Evolutionary conservation across 1,140 invertebrate species (phyloP).

Genomic region (Atta colombica): DNA sequence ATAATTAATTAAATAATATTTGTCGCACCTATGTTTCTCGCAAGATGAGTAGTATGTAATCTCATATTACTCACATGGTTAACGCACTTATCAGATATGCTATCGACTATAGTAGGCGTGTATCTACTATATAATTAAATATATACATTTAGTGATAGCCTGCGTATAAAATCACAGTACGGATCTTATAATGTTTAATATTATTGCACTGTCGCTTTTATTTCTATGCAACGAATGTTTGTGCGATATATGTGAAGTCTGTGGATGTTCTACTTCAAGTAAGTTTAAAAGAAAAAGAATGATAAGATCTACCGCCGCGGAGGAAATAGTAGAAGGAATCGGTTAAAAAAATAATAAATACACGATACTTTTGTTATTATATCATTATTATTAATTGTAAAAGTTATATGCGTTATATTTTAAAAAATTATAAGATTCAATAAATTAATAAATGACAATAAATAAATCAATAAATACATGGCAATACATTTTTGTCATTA

Average conservation of each 20-base stretch:
- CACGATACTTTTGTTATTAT: neutral
- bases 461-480: neutral
- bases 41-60: constrained; percentile 40
- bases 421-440: neutral
- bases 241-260: constrained; percentile 69
- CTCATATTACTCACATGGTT: constrained; percentile 22
- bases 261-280: constrained; percentile 63
- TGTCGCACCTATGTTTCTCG: neutral
- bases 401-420: neutral
- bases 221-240: constrained; percentile 46
- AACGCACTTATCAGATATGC: constrained; percentile 77
- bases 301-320: neutral
- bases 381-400: neutral
- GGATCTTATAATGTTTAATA: constrained; percentile 41
- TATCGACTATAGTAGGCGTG: constrained; percentile 65
- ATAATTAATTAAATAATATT: constrained; percentile 20
- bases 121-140: constrained; percentile 7
- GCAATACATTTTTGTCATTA: neutral
- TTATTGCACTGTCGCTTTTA: constrained; percentile 46
- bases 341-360: constrained; percentile 7
- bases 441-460: constrained; percentile 5
- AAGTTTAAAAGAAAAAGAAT: constrained; percentile 14
- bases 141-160: neutral
- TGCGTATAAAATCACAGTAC: constrained; percentile 1
- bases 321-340: neutral